Conservation (phyloP, 2,797 vertebrate species). For the Diplodus puntazzo region DNA sequence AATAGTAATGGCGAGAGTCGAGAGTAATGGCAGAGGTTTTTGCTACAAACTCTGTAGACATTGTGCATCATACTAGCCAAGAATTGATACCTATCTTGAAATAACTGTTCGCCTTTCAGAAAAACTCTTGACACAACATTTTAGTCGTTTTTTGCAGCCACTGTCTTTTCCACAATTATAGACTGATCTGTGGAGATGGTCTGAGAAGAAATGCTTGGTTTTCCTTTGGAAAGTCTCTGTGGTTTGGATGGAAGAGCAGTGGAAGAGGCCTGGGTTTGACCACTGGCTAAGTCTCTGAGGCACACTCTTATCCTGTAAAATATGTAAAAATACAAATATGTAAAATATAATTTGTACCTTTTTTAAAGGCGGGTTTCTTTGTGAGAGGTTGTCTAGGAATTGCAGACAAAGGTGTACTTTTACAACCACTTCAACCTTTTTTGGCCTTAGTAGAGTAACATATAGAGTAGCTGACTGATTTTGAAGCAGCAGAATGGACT, state of each 20-base stretch:
- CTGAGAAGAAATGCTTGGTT: conserved; percentile 10
- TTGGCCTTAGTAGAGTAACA: no score
- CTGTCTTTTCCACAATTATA: conserved; percentile 49
- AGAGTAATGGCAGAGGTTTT: not conserved
- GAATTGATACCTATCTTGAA: conserved; percentile 5
- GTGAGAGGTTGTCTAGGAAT: not conserved
- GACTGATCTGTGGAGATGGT: conserved; percentile 6
- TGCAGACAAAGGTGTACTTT: not conserved
- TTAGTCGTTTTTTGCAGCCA: not conserved
- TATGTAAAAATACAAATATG: conserved; percentile 5
- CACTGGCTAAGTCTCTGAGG: conserved; percentile 4
- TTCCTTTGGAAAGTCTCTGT: conserved; percentile 46
- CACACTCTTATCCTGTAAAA: not conserved
- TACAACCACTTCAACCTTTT: not conserved
- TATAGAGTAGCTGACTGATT: not conserved
- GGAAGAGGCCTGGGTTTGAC: not conserved
- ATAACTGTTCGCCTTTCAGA: conserved; percentile 16
- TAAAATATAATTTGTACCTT: not conserved
- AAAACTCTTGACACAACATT: conserved; percentile 10
- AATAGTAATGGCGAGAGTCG: not conserved
- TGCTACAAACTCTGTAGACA: not conserved
- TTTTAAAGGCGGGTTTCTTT: not conserved
- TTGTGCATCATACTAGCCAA: not conserved
- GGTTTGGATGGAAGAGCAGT: conserved; percentile 35
- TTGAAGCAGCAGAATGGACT: not conserved